Conservation (phyloP, 2,888 invertebrate species). For the Galeruca laticollis region DNA sequence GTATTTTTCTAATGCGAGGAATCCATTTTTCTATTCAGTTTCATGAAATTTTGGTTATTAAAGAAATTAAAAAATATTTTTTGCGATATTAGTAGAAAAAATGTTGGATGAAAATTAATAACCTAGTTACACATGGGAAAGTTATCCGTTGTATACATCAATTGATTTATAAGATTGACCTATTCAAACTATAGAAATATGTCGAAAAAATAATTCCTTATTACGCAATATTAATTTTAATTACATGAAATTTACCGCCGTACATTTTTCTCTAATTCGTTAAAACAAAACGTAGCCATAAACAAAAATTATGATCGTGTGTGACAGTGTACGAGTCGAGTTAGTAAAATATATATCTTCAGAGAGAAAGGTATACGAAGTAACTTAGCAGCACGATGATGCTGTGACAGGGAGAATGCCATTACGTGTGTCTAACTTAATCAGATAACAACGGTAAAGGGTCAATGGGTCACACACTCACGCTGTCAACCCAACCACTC, state of each 20-base stretch:
- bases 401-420: constrained; percentile 62
- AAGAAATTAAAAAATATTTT: too few relatives aligned
- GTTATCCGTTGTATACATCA: too few relatives aligned
- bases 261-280: not conserved
- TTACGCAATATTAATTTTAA: not conserved
- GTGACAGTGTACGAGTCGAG: constrained; percentile 45
- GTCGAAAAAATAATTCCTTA: not conserved
- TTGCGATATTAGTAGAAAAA: too few relatives aligned
- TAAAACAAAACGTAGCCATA: constrained; percentile 35
- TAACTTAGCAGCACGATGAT: constrained; percentile 43
- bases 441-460: constrained; percentile 63
- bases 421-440: constrained; percentile 64
- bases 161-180: too few relatives aligned
- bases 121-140: too few relatives aligned
- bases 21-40: too few relatives aligned
- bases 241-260: not conserved
- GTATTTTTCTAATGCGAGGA: too few relatives aligned
- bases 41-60: not conserved
- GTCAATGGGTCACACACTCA: constrained; percentile 61
- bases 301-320: constrained; percentile 54
- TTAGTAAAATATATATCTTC: constrained; percentile 49
- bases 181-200: too few relatives aligned
- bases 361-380: constrained; percentile 46
- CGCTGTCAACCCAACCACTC: constrained; percentile 59
- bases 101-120: too few relatives aligned